Percentiles rank a stretch among this genome's conserved stretches.
phyloP scores from a whole-genome alignment of 2,113 vertebrate species.

The Astatotilapia flaviijosephi region DNA sequence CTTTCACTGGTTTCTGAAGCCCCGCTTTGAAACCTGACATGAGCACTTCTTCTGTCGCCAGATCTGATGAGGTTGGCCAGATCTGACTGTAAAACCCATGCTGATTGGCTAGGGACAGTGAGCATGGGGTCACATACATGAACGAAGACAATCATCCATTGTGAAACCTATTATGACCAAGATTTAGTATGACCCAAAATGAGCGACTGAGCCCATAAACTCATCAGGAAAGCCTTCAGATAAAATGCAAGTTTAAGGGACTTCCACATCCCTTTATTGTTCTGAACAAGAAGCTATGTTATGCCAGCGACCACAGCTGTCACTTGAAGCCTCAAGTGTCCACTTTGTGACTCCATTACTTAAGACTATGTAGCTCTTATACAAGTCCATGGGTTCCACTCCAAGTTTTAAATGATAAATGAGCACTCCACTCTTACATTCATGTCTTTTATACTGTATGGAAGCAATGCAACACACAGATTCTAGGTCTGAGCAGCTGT shows the following conservation, averaged over 20 bases:
- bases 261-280: not conserved
- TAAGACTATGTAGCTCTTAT: not conserved
- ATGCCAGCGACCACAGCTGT: not conserved
- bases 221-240: not conserved
- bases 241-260: not conserved
- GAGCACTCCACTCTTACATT: not conserved
- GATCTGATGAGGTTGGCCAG: not conserved
- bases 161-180: not conserved
- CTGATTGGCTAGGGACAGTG: not conserved
- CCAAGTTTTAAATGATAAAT: not conserved
- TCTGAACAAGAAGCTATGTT: not conserved
- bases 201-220: not conserved
- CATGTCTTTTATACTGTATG: not conserved
- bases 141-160: not conserved
- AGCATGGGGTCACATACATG: not conserved
- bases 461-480: not conserved
- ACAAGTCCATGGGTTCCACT: not conserved
- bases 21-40: not conserved
- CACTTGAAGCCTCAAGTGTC: not conserved
- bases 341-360: not conserved
- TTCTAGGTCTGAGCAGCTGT: not conserved
- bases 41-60: not conserved
- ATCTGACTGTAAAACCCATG: not conserved
- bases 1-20: not conserved
- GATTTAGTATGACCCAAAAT: not conserved